Evolutionary conservation across 2,797 vertebrate genomes (phyloP), one percentile per base, ranked within the genome.

Genomic region (Capromys pilorides): DNA sequence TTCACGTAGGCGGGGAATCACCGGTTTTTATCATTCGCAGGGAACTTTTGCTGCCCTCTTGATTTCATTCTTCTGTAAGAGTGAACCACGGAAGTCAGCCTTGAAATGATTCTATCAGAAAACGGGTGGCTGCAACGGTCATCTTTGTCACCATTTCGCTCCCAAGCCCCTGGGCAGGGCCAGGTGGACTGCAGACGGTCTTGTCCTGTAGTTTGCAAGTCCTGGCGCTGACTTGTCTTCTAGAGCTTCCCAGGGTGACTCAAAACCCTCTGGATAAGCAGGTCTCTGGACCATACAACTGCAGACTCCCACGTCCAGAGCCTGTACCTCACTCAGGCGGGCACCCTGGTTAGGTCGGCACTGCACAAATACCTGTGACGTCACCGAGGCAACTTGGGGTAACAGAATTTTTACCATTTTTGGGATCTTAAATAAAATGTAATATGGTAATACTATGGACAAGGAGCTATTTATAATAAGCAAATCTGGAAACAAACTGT

Each of bases 391-490:
- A 83, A 89, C 21, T 66, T 85, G 59, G 22, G 21, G 2, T 61
- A 61, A 61, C 67, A 69, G 6, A 67, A 36, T 69, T 36, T 62
- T 36, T 62, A 54, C 8, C 6, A 41, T 54, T 83, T 79, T 22
- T 13, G 67, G 64, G 36, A 59, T 75, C 57, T 91, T 82, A 57
- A 57, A 64, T 62, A 85, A 39, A 62, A 45, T 4, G 13, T 41
- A 49, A 36, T 94, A 67, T 18, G 18, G 33, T 67, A 49, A 33
- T 54, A 41, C 14, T 77, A n/a, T 82, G 62, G 67, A 69, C 26
- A 86, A 13, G 49, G 11, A 81, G 57, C 28, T 80, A 67, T 93
- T 94, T 96, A 85, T 91, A 92, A 88, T 75, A 93, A 71, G 12
- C 89, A 92, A 93, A 82, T 78, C 61, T 85, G 26, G 66, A 90